Evolutionary conservation across 2,888 invertebrate species (phyloP).

Genomic region (Ennomos fuscantarius): DNA sequence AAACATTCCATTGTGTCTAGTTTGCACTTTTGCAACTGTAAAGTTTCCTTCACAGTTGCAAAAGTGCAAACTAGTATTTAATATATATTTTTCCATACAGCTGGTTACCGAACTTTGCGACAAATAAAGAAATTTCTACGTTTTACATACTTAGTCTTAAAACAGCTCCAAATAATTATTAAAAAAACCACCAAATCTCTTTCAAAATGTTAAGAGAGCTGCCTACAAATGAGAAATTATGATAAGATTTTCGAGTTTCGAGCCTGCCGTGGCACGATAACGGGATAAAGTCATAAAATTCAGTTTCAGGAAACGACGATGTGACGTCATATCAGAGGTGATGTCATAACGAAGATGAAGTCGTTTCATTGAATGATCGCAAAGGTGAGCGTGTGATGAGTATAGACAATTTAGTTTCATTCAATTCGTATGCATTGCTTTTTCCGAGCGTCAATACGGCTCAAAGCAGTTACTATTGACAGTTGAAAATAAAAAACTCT

Average conservation of each 20-base stretch:
- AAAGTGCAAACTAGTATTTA: too few species aligned
- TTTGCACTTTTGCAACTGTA: too few species aligned
- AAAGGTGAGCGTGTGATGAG: constrained; percentile 25
- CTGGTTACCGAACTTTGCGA: too few species aligned
- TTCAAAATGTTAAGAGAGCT: constrained; percentile 27
- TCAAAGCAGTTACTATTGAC: too few species aligned
- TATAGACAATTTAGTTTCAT: constrained; percentile 32
- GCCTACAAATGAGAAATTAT: constrained; percentile 44
- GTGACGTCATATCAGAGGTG: constrained; percentile 27
- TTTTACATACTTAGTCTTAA: background rate
- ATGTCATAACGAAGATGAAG: constrained; percentile 29
- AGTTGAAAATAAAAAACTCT: too few species aligned
- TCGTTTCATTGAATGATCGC: constrained; percentile 33
- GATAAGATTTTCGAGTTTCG: constrained; percentile 47
- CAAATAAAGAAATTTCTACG: background rate
- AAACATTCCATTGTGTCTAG: too few species aligned
- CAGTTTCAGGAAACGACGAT: constrained; percentile 49
- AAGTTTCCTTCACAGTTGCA: too few species aligned
- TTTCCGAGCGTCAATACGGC: too few species aligned
- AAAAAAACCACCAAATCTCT: constrained; percentile 22
- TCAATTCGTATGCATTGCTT: constrained; percentile 14
- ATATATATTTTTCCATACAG: too few species aligned
- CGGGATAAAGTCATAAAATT: constrained; percentile 60
- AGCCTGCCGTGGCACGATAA: constrained; percentile 56
- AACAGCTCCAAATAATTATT: constrained; percentile 6